phyloP scores from a whole-genome alignment of 2,113 vertebrate genomes.

The Nesogale talazaci region DNA sequence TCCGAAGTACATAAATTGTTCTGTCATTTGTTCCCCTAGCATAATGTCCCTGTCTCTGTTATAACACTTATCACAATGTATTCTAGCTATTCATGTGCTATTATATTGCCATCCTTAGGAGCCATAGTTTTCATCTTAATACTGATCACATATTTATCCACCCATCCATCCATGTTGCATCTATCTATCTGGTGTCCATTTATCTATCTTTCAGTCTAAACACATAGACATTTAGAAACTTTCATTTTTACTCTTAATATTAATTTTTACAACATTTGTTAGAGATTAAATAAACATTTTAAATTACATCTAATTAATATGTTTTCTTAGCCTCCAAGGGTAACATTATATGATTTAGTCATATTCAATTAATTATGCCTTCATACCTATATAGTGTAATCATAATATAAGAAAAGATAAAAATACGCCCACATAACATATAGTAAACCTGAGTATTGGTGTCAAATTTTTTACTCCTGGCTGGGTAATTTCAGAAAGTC shows the following conservation, averaged over 20 bases:
- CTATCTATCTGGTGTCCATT: no score
- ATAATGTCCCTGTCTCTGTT: background rate
- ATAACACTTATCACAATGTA: background rate
- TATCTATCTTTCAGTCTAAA: no score
- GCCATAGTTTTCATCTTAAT: constrained; percentile 19
- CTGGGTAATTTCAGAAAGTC: constrained; percentile 1
- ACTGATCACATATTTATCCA: background rate
- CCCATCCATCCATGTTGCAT: no score
- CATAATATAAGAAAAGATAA: constrained; percentile 22
- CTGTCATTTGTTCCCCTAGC: constrained; percentile 15
- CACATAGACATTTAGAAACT: background rate
- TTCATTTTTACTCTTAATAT: background rate
- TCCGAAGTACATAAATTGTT: constrained; percentile 2
- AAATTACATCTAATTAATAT: constrained; percentile 30
- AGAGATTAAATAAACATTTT: constrained; percentile 34
- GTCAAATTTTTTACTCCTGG: background rate
- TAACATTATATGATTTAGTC: background rate
- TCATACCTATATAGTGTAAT: background rate
- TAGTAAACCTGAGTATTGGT: background rate
- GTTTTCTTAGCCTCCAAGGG: background rate
- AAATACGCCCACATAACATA: background rate
- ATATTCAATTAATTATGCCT: background rate
- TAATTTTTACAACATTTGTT: constrained; percentile 3
- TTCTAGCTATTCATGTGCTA: constrained; percentile 7
- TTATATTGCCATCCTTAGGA: background rate